Evolutionary conservation across 2,888 invertebrate genomes (phyloP).

Genomic region (Harpagoxenus sublaevis): DNA sequence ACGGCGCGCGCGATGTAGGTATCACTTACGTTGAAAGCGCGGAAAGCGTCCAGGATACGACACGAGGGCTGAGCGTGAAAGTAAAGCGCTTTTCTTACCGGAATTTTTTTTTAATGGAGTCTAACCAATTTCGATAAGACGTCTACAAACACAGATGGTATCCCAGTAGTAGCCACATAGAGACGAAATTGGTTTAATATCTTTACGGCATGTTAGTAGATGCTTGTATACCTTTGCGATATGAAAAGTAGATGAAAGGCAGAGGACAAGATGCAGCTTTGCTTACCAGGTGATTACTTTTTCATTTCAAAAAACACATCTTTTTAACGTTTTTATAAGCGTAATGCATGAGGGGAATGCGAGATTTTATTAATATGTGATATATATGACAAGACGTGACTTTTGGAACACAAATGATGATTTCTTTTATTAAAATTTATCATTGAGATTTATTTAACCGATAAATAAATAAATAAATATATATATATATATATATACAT

Average conservation of each 20-base stretch:
- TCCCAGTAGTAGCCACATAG: neutral
- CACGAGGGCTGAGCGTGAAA: neutral
- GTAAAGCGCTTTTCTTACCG: slow-evolving; percentile 1
- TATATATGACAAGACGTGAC: neutral
- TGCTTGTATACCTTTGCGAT: neutral
- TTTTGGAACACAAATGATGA: neutral
- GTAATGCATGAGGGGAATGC: too few species aligned
- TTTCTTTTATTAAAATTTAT: neutral
- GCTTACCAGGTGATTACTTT: slow-evolving; percentile 5
- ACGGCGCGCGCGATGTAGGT: neutral
- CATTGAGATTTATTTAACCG: neutral
- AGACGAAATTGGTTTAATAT: slow-evolving; percentile 39
- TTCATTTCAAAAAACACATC: slow-evolving; percentile 10
- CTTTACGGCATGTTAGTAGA: neutral
- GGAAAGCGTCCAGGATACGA: neutral
- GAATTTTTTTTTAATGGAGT: slow-evolving; percentile 29
- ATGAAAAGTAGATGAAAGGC: slow-evolving; percentile 28
- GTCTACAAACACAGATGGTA: slow-evolving; percentile 4
- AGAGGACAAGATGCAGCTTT: neutral
- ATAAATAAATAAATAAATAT: neutral
- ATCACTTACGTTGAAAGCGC: slow-evolving; percentile 31
- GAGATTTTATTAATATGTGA: neutral
- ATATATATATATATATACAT: too few species aligned
- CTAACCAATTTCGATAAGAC: slow-evolving; percentile 21
- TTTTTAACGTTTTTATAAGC: slow-evolving; percentile 11